A percentile compares a stretch with the other conserved stretches of the same genome.
Conservation (phyloP, 2,797 vertebrate species). For the Apogon talboti region DNA sequence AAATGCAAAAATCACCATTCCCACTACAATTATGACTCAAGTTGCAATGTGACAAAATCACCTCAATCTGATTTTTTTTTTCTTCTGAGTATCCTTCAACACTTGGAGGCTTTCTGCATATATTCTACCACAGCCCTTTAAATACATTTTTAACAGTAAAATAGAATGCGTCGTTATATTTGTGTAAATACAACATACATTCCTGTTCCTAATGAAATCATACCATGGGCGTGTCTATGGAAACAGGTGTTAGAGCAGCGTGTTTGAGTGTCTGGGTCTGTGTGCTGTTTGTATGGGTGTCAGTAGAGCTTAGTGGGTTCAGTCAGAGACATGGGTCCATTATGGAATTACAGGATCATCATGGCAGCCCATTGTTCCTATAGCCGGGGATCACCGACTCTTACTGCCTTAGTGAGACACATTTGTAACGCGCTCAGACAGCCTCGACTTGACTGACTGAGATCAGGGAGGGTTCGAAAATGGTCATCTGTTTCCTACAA, state of each 20-base stretch:
- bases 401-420: not conserved
- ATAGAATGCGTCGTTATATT: not conserved
- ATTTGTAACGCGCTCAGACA: conserved; percentile 3
- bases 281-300: conserved; percentile 42
- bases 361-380: conserved; percentile 48
- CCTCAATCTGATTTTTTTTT: too few species aligned
- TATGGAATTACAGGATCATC: conserved; percentile 48
- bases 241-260: conserved; percentile 55
- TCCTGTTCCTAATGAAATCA: conserved; percentile 32
- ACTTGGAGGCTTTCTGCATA: too few species aligned
- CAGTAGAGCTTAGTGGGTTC: conserved; percentile 57
- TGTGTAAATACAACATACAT: not conserved
- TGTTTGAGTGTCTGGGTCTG: conserved; percentile 36
- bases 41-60: too few species aligned
- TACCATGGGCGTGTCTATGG: conserved; percentile 12
- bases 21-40: too few species aligned
- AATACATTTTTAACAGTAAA: too few species aligned
- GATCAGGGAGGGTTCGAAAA: not conserved
- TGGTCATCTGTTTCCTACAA: not conserved
- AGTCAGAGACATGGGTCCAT: conserved; percentile 37
- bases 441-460: conserved; percentile 7
- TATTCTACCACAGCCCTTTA: too few species aligned
- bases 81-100: too few species aligned
- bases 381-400: conserved; percentile 30
- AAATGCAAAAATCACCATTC: too few species aligned